Evolutionary conservation across 1,140 invertebrate species (phyloP).

Genomic region (Marisa cornuarietis): DNA sequence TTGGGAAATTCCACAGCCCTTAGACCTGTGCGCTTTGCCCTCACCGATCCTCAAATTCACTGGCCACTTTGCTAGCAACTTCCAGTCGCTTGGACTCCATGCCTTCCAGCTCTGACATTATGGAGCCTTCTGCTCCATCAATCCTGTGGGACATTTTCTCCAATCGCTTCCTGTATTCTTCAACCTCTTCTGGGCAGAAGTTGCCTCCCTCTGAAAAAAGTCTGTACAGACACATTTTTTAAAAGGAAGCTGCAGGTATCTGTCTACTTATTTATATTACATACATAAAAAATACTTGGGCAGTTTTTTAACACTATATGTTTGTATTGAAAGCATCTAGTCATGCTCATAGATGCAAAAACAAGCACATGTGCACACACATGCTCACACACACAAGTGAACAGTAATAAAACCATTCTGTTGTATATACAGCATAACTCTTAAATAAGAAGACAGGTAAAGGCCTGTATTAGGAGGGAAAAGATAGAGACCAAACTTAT

Average conservation of each 20-base stretch:
- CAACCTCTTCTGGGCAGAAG: slow-evolving; percentile 66
- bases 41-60: slow-evolving; percentile 66
- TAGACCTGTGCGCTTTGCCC: background rate
- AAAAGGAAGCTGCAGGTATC: background rate
- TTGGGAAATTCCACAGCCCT: background rate
- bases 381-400: too few relatives aligned
- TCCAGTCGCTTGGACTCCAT: slow-evolving; percentile 65
- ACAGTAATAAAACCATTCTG: too few relatives aligned
- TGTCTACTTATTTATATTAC: too few relatives aligned
- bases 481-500: too few relatives aligned
- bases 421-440: too few relatives aligned
- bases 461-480: too few relatives aligned
- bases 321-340: too few relatives aligned
- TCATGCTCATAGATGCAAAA: too few relatives aligned
- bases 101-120: slow-evolving; percentile 66
- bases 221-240: slow-evolving; percentile 38
- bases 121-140: slow-evolving; percentile 60
- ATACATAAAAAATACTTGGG: too few relatives aligned
- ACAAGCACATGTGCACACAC: too few relatives aligned
- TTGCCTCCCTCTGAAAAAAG: slow-evolving; percentile 67
- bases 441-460: too few relatives aligned
- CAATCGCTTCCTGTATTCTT: slow-evolving; percentile 61
- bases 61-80: slow-evolving; percentile 58
- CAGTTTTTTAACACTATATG: too few relatives aligned
- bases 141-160: slow-evolving; percentile 64